Percentiles rank a stretch among this genome's conserved stretches.
Conservation (phyloP, 2,888 invertebrate genomes). For the Ochlodes sylvanus region DNA sequence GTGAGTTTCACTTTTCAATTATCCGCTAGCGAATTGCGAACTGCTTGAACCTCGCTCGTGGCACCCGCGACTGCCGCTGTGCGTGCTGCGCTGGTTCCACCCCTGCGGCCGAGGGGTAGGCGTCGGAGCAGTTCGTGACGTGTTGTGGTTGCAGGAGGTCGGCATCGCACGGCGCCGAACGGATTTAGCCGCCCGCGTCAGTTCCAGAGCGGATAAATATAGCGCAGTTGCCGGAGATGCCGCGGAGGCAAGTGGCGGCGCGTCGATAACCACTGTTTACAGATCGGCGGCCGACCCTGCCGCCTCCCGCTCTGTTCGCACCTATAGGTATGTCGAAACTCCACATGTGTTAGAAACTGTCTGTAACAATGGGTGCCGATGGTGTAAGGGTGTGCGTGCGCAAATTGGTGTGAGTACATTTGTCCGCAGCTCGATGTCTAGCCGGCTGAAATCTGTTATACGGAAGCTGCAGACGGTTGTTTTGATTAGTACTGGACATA, state of each 20-base stretch:
- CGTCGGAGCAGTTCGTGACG: slow-evolving; percentile 71
- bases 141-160: slow-evolving; percentile 83
- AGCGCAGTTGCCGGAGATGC: slow-evolving; percentile 78
- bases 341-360: slow-evolving; percentile 63
- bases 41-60: slow-evolving; percentile 45
- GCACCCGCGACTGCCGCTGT: slow-evolving; percentile 67
- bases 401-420: slow-evolving; percentile 41
- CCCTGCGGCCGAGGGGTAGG: slow-evolving; percentile 58
- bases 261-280: slow-evolving; percentile 83
- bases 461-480: slow-evolving; percentile 52
- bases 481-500: slow-evolving; percentile 54
- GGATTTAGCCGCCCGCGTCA: slow-evolving; percentile 80
- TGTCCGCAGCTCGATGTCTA: slow-evolving; percentile 39
- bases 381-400: slow-evolving; percentile 51
- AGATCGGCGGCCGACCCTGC: slow-evolving; percentile 80
- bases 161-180: slow-evolving; percentile 79
- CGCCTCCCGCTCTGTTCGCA: slow-evolving; percentile 76
- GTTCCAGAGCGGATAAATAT: slow-evolving; percentile 81
- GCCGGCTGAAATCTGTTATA: slow-evolving; percentile 44
- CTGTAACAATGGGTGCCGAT: slow-evolving; percentile 61
- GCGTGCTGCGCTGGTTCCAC: slow-evolving; percentile 58
- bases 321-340: slow-evolving; percentile 75
- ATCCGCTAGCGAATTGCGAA: slow-evolving; percentile 64
- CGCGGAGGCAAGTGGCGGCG: slow-evolving; percentile 79
- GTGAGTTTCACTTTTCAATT: slow-evolving; percentile 55